phyloP scores from a whole-genome alignment of 2,797 vertebrate genomes.

The Australoheros facetus region DNA sequence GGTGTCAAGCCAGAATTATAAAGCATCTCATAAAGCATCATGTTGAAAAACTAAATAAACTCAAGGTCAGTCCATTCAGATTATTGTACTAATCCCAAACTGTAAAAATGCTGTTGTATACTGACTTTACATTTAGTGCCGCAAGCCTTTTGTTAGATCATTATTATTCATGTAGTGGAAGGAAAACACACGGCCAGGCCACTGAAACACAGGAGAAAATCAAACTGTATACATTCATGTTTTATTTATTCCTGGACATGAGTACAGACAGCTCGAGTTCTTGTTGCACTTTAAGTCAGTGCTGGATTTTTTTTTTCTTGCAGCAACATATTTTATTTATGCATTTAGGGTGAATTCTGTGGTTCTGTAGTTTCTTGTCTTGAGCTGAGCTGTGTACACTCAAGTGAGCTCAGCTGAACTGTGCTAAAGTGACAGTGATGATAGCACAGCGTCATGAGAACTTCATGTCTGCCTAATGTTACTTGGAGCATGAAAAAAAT shows the following conservation, averaged over 20 bases:
- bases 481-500: not conserved
- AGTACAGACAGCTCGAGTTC: constrained; percentile 1
- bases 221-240: not conserved
- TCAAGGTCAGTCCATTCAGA: not conserved
- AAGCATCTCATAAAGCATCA: not conserved
- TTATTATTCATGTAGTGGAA: constrained; percentile 28
- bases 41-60: not conserved
- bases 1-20: not conserved
- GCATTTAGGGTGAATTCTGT: constrained; percentile 15
- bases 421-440: not conserved
- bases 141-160: not conserved
- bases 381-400: not conserved
- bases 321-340: constrained; percentile 49
- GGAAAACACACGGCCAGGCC: not conserved
- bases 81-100: not conserved
- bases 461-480: not conserved
- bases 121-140: not conserved
- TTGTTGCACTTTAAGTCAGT: constrained; percentile 14
- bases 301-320: constrained; percentile 28
- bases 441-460: not conserved
- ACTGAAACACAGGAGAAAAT: not conserved
- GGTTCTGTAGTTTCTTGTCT: constrained; percentile 13
- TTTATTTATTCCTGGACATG: constrained; percentile 34
- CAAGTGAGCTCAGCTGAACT: not conserved
- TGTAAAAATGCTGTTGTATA: not conserved